A percentile compares a stretch with the other conserved stretches of the same genome.
phyloP scores from a whole-genome alignment of 1,140 invertebrate species.

The Drosophila kurseongensis region DNA sequence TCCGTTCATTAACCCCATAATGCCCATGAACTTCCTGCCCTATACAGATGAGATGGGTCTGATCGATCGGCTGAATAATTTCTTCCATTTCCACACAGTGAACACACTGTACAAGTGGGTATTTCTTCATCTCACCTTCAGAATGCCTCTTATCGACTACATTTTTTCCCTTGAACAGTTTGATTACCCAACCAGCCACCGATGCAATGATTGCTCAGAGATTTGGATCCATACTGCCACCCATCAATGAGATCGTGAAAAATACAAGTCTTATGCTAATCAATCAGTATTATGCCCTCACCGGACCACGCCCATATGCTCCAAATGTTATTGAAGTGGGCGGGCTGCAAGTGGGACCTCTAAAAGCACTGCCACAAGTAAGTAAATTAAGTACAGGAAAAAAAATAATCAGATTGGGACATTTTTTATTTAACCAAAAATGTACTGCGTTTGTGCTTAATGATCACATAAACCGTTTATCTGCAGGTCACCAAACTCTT shows the following conservation, averaged over 20 bases:
- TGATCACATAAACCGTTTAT: not conserved
- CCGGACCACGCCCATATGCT: slow-evolving; percentile 85
- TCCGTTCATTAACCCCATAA: slow-evolving; percentile 86
- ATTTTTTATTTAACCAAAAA: too few species aligned
- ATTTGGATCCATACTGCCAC: slow-evolving; percentile 85
- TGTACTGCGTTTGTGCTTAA: not conserved
- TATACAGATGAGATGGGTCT: slow-evolving; percentile 86
- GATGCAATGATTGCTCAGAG: slow-evolving; percentile 86
- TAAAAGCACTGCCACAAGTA: slow-evolving; percentile 85
- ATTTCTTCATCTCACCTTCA: not conserved
- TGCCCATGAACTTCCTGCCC: slow-evolving; percentile 85
- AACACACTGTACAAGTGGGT: slow-evolving; percentile 85
- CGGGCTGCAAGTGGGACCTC: slow-evolving; percentile 85
- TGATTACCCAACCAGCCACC: slow-evolving; percentile 85
- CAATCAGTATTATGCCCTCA: slow-evolving; percentile 87
- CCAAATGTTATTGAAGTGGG: slow-evolving; percentile 87
- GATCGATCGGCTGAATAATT: slow-evolving; percentile 86
- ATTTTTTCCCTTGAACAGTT: slow-evolving; percentile 24
- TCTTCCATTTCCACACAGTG: slow-evolving; percentile 75
- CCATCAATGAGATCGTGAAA: slow-evolving; percentile 86
- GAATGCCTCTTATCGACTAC: not conserved
- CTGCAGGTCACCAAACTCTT: slow-evolving; percentile 8
- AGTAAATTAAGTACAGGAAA: not conserved
- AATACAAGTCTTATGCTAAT: slow-evolving; percentile 87
- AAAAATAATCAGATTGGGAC: too few species aligned